A percentile compares a stretch with the other conserved stretches of the same genome.
Conservation (phyloP, 2,113 vertebrate species). For the Chaetorhynchus papuensis region DNA sequence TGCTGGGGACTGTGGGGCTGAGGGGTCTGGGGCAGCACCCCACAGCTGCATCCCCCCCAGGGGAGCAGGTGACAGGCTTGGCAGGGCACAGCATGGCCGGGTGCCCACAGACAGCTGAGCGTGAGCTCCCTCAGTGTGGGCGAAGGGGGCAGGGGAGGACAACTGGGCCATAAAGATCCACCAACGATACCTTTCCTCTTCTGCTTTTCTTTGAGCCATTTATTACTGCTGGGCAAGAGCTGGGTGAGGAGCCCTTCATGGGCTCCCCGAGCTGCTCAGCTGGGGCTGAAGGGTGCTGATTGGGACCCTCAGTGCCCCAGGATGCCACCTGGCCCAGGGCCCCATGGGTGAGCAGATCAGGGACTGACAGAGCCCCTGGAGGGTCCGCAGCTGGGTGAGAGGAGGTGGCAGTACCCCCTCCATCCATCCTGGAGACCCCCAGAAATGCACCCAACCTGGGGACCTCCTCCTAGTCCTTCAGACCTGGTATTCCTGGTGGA, state of each 20-base stretch:
- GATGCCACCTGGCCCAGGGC: background rate
- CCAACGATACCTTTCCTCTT: background rate
- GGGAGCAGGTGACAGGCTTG: background rate
- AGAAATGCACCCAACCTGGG: background rate
- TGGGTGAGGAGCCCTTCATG: background rate
- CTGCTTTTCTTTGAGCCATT: background rate
- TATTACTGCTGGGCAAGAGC: background rate
- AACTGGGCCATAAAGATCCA: background rate
- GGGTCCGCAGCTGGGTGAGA: background rate
- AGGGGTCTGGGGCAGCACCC: background rate
- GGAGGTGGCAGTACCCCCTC: background rate
- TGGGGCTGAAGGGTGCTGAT: background rate
- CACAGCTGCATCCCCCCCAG: background rate
- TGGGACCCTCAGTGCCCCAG: background rate
- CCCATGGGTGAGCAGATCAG: background rate
- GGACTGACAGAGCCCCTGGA: background rate
- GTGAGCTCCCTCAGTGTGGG: rapidly evolving
- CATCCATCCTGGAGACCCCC: background rate
- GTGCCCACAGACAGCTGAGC: background rate
- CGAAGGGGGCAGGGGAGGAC: background rate
- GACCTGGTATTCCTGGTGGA: background rate
- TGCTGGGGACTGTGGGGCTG: rapidly evolving
- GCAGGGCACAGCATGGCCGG: background rate
- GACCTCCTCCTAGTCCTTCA: background rate
- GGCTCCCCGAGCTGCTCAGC: rapidly evolving